Conservation (phyloP, 2,113 vertebrate species). For the Hylia prasina region DNA sequence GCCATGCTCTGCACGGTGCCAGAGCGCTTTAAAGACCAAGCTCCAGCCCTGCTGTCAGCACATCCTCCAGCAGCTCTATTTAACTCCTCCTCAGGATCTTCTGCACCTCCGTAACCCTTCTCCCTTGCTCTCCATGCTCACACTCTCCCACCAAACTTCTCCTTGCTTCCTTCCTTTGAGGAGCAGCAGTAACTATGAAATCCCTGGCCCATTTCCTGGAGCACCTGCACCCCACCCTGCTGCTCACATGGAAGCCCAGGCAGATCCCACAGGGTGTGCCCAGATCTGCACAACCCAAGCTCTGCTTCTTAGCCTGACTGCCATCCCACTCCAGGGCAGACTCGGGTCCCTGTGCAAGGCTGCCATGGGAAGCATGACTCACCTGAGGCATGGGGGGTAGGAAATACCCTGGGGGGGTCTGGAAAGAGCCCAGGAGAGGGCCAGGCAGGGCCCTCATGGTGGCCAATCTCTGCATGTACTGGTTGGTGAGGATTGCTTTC, state of each 20-base stretch:
- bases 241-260: accelerated
- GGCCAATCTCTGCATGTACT: conserved; percentile 91
- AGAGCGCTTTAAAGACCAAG: accelerated
- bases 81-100: not conserved
- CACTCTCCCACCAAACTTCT: not conserved
- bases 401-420: conserved; percentile 83
- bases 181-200: not conserved
- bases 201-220: not conserved
- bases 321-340: too few species aligned
- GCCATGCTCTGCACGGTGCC: accelerated
- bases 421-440: conserved; percentile 84
- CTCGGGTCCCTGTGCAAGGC: accelerated
- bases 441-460: conserved; percentile 79
- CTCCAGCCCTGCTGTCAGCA: not conserved
- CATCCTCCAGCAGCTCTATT: not conserved
- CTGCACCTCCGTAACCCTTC: not conserved
- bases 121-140: not conserved
- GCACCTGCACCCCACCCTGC: not conserved
- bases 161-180: not conserved
- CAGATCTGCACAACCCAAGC: not conserved
- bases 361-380: accelerated
- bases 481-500: conserved; percentile 93
- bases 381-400: conserved; percentile 88
- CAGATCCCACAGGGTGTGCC: not conserved
- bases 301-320: accelerated